Evolutionary conservation across 2,797 vertebrate species (phyloP), one percentile per base, ranked within the genome.

Genomic region (Neopelma chrysocephalum): DNA sequence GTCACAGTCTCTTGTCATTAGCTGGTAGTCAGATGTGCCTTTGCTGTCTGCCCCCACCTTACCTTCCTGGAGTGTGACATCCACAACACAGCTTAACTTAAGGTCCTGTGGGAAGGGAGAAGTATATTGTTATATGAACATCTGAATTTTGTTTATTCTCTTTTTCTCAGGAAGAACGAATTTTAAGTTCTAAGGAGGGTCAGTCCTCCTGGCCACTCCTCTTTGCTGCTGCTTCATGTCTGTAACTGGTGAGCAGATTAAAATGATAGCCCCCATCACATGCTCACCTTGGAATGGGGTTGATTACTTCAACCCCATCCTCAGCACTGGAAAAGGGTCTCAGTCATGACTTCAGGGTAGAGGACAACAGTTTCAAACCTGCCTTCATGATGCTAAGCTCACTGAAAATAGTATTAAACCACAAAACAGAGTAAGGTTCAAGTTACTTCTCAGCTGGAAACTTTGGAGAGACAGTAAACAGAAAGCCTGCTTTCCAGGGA

Each of bases 381-480:
- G 88, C 68, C 86, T 89, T 80, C 82, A 43, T 72, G 84, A 76
- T 73, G 51, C 45, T 82, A 79, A 95, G 6, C 58, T 94, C 90
- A 77, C 27, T 80, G 75, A 96, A 94, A 95, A 90, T 77, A 95
- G 47, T 31, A 82, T 48, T 80, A 85, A 94, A 89, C 78, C 91
- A 82, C 90, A 92, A 92, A 50, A 68, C 64, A 94, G 66, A 56
- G 38, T 40, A 80, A 82, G 72, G 48, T 82, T 95, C 64, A 84
- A 77, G 78, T 72, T 91, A 22, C 34, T 94, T 66, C 81, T 94
- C 77, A 80, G 88, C 88, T 96, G 76, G 82, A 91, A 93, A 36
- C 51, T 83, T 69, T 76, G 51, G 62, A 81, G 82, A 94, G 40
- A 92, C 58, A 61, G 48, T 94, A 96, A 96, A 94, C 80, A 97